These are phyloP conservation scores for Strix occidentalis DNA, from an alignment of 2,797 vertebrate genomes.

Conservation along the genomic window DNA sequence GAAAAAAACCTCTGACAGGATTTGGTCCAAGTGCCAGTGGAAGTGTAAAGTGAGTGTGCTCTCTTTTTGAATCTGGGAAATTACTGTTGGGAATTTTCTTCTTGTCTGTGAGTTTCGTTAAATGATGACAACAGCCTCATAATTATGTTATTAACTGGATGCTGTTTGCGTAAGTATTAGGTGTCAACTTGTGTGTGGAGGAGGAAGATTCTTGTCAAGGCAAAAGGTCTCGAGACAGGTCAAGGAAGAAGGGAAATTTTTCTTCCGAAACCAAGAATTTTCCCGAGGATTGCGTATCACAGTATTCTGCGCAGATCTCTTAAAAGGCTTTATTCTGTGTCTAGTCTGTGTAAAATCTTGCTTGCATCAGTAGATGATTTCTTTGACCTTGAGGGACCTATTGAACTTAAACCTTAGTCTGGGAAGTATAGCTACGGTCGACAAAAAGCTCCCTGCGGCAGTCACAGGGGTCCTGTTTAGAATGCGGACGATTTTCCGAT, in stretches of 20 bases:
- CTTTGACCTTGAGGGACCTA: neutral
- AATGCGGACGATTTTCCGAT: neutral
- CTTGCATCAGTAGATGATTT: neutral
- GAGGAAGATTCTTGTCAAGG: neutral
- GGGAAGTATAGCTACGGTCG: accelerated
- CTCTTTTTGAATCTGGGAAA: neutral
- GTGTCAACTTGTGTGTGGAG: neutral
- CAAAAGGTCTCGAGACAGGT: slow-evolving; percentile 3
- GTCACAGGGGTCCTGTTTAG: neutral
- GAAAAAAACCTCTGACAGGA: neutral
- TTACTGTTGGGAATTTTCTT: neutral
- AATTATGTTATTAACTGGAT: slow-evolving; percentile 6
- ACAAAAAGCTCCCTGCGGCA: neutral
- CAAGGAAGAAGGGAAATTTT: neutral
- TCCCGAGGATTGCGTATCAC: neutral
- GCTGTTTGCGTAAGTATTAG: slow-evolving; percentile 7
- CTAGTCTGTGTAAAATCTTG: neutral
- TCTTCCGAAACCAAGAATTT: neutral
- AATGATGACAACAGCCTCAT: neutral
- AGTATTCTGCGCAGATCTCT: neutral
- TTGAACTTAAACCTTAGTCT: neutral
- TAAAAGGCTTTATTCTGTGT: neutral
- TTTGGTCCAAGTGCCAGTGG: neutral
- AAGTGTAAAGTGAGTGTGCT: neutral
- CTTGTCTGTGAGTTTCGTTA: neutral